Evolutionary conservation across 2,888 invertebrate species (phyloP).

Genomic region (Napeogenes sylphis): DNA sequence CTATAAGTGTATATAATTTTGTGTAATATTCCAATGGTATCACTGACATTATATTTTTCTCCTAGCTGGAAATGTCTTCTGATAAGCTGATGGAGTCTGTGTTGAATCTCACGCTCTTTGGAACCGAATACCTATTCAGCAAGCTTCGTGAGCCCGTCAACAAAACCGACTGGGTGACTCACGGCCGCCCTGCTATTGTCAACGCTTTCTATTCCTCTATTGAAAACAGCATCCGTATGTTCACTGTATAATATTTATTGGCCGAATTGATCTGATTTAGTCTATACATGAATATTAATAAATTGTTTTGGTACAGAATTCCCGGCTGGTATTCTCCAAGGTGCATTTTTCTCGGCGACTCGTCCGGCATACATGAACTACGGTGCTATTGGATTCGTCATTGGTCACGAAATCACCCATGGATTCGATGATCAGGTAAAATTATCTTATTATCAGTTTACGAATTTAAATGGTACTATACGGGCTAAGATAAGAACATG

Average conservation of each 20-base stretch:
- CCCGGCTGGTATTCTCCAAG: slow-evolving; percentile 95
- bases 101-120: slow-evolving; percentile 86
- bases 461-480: background rate
- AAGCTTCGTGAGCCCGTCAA: slow-evolving; percentile 87
- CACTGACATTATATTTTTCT: background rate
- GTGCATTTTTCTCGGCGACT: slow-evolving; percentile 91
- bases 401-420: slow-evolving; percentile 95
- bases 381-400: slow-evolving; percentile 93
- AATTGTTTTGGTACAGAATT: slow-evolving; percentile 80
- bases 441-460: slow-evolving; percentile 4
- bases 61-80: slow-evolving; percentile 83
- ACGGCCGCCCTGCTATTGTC: slow-evolving; percentile 89
- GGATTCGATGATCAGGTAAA: slow-evolving; percentile 88
- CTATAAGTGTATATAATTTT: too few species aligned
- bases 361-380: slow-evolving; percentile 95
- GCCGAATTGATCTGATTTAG: background rate
- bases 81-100: slow-evolving; percentile 86
- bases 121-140: slow-evolving; percentile 87
- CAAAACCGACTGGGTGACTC: slow-evolving; percentile 91
- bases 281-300: too few species aligned
- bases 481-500: too few species aligned
- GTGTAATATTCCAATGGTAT: too few species aligned
- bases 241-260: background rate
- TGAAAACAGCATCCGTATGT: slow-evolving; percentile 92
- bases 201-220: slow-evolving; percentile 92